These are phyloP conservation scores for Caenorhabditis uteleia DNA, from an alignment of 2,888 invertebrate genomes.

Conservation along the genomic window DNA sequence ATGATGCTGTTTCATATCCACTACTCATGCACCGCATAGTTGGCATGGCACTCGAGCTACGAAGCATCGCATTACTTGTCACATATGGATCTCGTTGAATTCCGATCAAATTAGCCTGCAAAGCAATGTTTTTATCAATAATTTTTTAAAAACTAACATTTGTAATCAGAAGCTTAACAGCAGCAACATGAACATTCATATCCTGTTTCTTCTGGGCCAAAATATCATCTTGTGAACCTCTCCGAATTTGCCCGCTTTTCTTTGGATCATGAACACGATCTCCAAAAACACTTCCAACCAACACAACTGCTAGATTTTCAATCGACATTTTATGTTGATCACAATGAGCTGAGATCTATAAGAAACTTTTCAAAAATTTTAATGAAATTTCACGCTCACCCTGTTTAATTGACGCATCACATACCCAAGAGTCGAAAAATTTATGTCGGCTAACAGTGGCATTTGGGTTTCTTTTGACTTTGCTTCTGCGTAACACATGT, in stretches of 20 bases:
- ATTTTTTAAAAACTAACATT: constrained; percentile 22
- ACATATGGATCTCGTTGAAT: constrained; percentile 22
- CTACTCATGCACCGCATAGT: constrained; percentile 3
- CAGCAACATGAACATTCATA: constrained; percentile 28
- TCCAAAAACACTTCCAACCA: constrained; percentile 51
- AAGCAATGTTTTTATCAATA: background rate
- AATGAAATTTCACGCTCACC: constrained; percentile 15
- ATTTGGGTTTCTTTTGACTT: constrained; percentile 11
- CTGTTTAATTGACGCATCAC: constrained; percentile 50
- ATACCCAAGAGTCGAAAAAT: constrained; percentile 49
- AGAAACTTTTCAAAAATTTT: background rate
- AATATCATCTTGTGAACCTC: constrained; percentile 26
- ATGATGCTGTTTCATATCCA: constrained; percentile 25
- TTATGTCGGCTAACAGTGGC: constrained; percentile 21
- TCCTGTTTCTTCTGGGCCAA: constrained; percentile 34
- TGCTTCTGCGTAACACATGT: constrained; percentile 15
- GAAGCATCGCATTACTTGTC: constrained; percentile 14
- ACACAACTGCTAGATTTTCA: constrained; percentile 50
- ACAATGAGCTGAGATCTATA: constrained; percentile 31
- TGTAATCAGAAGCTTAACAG: constrained; percentile 29
- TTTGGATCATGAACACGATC: constrained; percentile 32
- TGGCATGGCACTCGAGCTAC: constrained; percentile 36
- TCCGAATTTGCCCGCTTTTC: constrained; percentile 10
- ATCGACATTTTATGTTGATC: constrained; percentile 49
- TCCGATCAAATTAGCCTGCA: constrained; percentile 32